These are phyloP conservation scores for Hyles vespertilio DNA, from an alignment of 1,140 invertebrate genomes.

Conservation along the genomic window DNA sequence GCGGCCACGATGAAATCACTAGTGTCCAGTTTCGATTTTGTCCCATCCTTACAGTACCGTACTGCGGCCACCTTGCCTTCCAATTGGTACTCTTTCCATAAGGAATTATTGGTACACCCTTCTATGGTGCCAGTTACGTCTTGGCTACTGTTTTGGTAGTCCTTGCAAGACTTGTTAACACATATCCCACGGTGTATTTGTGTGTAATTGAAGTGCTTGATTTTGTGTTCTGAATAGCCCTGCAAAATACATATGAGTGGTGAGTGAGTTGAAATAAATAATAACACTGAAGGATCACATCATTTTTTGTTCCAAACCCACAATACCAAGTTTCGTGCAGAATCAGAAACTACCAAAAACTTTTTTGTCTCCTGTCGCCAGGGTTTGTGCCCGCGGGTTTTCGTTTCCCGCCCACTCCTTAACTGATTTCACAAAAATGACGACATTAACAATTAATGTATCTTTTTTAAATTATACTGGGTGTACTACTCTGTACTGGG, in stretches of 20 bases:
- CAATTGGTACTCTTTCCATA: constrained; percentile 26
- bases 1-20: constrained; percentile 24
- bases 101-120: constrained; percentile 28
- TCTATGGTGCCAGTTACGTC: constrained; percentile 22
- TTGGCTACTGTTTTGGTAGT: constrained; percentile 19
- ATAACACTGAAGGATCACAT: no score
- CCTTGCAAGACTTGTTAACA: constrained; percentile 44
- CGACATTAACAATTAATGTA: no score
- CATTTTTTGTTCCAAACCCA: no score
- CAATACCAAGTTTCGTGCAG: no score
- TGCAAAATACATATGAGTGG: constrained; percentile 27
- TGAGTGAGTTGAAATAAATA: no score
- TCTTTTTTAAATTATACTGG: no score
- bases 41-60: constrained; percentile 26
- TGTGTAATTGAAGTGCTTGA: constrained; percentile 75
- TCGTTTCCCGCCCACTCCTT: no score
- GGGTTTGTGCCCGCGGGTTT: no score
- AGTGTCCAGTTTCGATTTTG: constrained; percentile 17
- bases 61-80: constrained; percentile 20
- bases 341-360: no score
- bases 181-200: constrained; percentile 73
- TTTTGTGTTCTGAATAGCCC: constrained; percentile 55
- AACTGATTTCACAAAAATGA: no score
- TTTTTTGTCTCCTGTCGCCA: no score
- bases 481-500: no score